Percentiles rank a stretch among this genome's conserved stretches.
phyloP scores from a whole-genome alignment of 2,888 invertebrate species.

The Nasonovia ribisnigri region DNA sequence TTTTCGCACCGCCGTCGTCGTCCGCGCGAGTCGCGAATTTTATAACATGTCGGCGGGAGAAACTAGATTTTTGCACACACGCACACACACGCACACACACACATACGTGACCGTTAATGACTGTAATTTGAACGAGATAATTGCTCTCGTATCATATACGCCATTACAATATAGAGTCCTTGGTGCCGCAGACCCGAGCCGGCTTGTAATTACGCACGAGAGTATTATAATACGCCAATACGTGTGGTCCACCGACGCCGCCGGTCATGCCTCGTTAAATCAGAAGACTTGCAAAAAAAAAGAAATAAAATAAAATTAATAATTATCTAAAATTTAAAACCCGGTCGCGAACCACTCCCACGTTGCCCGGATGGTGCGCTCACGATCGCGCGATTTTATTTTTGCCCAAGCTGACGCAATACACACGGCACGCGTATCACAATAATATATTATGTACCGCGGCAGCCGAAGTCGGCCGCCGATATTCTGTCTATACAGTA shows the following conservation, averaged over 20 bases:
- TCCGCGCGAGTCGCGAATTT: conserved; percentile 36
- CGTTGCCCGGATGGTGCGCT: background rate
- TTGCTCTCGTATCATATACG: conserved; percentile 26
- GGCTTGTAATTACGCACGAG: conserved; percentile 25
- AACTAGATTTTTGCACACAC: conserved; percentile 10
- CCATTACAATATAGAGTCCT: conserved; percentile 23
- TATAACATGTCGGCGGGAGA: conserved; percentile 6
- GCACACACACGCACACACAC: background rate
- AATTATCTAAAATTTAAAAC: conserved; percentile 40
- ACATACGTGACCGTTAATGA: background rate
- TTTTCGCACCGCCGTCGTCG: background rate
- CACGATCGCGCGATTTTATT: conserved; percentile 28
- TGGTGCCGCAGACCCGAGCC: conserved; percentile 12
- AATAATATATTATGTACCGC: background rate
- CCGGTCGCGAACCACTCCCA: conserved; percentile 56
- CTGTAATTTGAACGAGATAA: conserved; percentile 49
- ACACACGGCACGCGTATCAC: background rate
- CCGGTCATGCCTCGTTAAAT: conserved; percentile 22
- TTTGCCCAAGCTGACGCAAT: conserved; percentile 48
- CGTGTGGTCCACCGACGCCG: conserved; percentile 36
- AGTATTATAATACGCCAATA: background rate
- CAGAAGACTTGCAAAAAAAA: conserved; percentile 44
- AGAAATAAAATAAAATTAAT: background rate
- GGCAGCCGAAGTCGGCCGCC: background rate
- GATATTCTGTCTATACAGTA: background rate